Conservation (phyloP, 2,888 invertebrate genomes). For the Spodoptera exigua region DNA sequence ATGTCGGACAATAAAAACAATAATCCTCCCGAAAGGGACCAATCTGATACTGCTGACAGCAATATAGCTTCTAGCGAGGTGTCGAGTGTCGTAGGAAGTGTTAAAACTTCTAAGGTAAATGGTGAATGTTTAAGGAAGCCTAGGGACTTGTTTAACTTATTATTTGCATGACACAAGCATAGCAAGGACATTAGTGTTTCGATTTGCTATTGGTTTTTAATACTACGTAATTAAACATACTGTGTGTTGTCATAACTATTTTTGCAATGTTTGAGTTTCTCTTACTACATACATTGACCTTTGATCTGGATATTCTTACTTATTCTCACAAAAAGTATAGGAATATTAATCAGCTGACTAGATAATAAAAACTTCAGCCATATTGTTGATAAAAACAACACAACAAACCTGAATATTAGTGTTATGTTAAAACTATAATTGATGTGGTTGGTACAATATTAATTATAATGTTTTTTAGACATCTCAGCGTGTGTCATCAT, state of each 20-base stretch:
- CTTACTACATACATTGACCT: constrained; percentile 7
- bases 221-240: constrained; percentile 47
- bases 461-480: constrained; percentile 58
- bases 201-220: constrained; percentile 39
- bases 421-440: constrained; percentile 17
- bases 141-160: constrained; percentile 11
- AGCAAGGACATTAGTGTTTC: constrained; percentile 47
- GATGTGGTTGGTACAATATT: not conserved
- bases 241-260: constrained; percentile 18
- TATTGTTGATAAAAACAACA: constrained; percentile 12
- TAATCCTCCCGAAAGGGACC: constrained; percentile 75
- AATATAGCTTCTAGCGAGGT: constrained; percentile 80
- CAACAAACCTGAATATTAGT: not conserved
- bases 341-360: constrained; percentile 22
- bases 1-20: constrained; percentile 85
- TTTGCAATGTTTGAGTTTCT: constrained; percentile 5
- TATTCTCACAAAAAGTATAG: constrained; percentile 2
- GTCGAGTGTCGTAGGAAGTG: constrained; percentile 77
- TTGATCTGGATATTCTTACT: constrained; percentile 5
- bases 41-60: constrained; percentile 71
- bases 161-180: constrained; percentile 23
- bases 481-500: constrained; percentile 70
- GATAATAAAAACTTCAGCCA: constrained; percentile 16
- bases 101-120: constrained; percentile 78
- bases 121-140: not conserved